Evolutionary conservation across 2,113 vertebrate species (phyloP).

Genomic region (Trichomycterus rosablanca): DNA sequence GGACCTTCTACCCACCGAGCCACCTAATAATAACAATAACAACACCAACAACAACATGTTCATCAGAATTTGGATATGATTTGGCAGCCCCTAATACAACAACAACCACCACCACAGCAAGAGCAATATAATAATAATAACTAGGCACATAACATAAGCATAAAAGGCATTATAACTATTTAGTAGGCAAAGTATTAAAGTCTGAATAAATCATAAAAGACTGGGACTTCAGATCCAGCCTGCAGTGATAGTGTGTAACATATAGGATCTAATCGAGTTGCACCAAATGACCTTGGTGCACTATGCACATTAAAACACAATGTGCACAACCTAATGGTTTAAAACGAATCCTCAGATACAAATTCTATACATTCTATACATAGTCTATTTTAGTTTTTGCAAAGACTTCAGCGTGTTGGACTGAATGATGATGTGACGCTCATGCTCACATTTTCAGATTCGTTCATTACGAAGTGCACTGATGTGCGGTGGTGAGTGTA

Average conservation of each 20-base stretch:
- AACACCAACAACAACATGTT: too few relatives aligned
- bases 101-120: too few relatives aligned
- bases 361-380: too few relatives aligned
- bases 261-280: not conserved
- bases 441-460: not conserved
- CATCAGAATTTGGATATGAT: too few relatives aligned
- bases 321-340: conserved; percentile 3
- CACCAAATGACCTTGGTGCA: not conserved
- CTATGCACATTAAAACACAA: not conserved
- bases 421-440: conserved; percentile 20
- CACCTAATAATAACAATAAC: too few relatives aligned
- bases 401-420: not conserved
- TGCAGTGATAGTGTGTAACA: not conserved
- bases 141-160: too few relatives aligned
- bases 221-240: not conserved
- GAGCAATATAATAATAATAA: too few relatives aligned
- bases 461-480: conserved; percentile 18
- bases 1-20: too few relatives aligned
- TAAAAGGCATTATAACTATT: too few relatives aligned
- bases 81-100: too few relatives aligned
- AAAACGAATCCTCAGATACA: not conserved
- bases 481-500: conserved; percentile 10
- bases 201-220: too few relatives aligned
- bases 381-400: not conserved
- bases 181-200: too few relatives aligned